phyloP scores from a whole-genome alignment of 2,888 invertebrate genomes.

The Deroplatys truncata region DNA sequence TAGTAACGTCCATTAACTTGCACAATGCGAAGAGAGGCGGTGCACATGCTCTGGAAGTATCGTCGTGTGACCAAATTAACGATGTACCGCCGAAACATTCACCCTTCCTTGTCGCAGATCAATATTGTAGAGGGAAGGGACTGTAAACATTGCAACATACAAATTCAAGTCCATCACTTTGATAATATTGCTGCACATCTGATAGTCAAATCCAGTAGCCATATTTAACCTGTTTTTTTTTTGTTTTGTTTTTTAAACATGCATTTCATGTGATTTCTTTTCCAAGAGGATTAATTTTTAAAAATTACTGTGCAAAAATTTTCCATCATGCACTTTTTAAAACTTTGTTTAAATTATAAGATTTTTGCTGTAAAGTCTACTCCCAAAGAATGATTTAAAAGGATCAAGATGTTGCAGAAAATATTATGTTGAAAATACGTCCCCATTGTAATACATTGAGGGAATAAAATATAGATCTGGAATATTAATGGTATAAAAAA shows the following conservation, averaged over 20 bases:
- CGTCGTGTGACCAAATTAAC: constrained; percentile 8
- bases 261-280: not conserved
- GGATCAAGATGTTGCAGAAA: not conserved
- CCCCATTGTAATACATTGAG: not conserved
- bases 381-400: not conserved
- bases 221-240: not conserved
- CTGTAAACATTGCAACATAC: constrained; percentile 26
- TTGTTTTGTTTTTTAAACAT: not conserved
- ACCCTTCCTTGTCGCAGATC: constrained; percentile 22
- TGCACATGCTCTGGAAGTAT: constrained; percentile 2
- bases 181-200: not conserved
- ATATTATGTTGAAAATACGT: not conserved
- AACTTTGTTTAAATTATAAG: not conserved
- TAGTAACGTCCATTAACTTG: not conserved
- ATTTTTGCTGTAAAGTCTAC: not conserved
- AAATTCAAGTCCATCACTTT: constrained; percentile 18
- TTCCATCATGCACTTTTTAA: not conserved
- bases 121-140: constrained; percentile 23
- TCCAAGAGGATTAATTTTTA: not conserved
- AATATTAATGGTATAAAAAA: not conserved
- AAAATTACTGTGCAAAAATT: not conserved
- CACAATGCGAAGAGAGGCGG: not conserved
- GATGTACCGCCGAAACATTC: constrained; percentile 6
- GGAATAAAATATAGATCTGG: not conserved
- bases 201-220: not conserved